phyloP scores from a whole-genome alignment of 2,797 vertebrate genomes.

The Pterois miles region DNA sequence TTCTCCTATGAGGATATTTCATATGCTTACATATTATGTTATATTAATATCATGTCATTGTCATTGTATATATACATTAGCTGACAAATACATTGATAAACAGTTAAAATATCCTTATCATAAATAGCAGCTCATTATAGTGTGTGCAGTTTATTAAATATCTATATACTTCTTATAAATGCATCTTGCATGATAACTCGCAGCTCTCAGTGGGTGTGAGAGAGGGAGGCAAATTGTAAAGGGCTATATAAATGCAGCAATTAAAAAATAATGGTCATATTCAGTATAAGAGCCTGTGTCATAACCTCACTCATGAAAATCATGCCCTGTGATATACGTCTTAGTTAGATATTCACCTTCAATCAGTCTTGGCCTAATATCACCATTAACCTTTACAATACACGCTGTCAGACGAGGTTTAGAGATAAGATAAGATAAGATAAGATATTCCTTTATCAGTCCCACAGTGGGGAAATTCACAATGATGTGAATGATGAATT shows the following conservation, averaged over 20 bases:
- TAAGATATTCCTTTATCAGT: too few species aligned
- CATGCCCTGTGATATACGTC: not conserved
- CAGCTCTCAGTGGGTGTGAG: not conserved
- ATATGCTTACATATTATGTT: not conserved
- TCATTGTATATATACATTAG: not conserved
- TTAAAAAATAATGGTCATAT: not conserved
- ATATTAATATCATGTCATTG: not conserved
- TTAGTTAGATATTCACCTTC: not conserved
- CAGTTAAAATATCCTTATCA: not conserved
- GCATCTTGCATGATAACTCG: not conserved
- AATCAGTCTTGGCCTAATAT: not conserved
- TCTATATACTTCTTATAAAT: not conserved
- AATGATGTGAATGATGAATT: too few species aligned
- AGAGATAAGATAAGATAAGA: too few species aligned
- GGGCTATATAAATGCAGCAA: not conserved
- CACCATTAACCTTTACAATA: not conserved
- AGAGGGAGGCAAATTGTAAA: not conserved
- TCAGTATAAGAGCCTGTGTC: not conserved
- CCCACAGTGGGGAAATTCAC: too few species aligned
- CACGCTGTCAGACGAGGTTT: not conserved
- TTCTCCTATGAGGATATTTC: not conserved
- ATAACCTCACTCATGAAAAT: not conserved
- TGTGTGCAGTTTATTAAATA: not conserved
- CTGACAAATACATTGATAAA: not conserved
- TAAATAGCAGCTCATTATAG: not conserved